These are phyloP conservation scores for Laspeyria flexula DNA, from an alignment of 2,888 invertebrate genomes.

Conservation along the genomic window DNA sequence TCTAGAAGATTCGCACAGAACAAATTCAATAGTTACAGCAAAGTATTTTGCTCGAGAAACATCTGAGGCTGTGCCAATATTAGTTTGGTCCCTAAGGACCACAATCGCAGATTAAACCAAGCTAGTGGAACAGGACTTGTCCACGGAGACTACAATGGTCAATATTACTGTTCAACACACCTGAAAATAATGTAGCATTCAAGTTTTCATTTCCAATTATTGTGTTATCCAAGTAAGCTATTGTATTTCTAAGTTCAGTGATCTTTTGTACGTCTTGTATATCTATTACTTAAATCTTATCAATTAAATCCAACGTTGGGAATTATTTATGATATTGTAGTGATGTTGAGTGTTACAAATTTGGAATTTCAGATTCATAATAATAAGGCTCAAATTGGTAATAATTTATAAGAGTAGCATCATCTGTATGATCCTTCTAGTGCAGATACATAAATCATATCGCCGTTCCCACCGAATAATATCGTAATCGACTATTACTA, in stretches of 20 bases:
- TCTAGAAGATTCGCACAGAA: background rate
- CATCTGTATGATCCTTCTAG: too few relatives aligned
- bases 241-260: slow-evolving; percentile 31
- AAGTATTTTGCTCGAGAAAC: slow-evolving; percentile 14
- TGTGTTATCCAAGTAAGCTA: slow-evolving; percentile 8
- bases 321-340: too few relatives aligned
- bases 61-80: slow-evolving; percentile 30
- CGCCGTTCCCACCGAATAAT: too few relatives aligned
- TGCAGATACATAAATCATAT: too few relatives aligned
- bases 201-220: slow-evolving; percentile 19
- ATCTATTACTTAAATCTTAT: too few relatives aligned
- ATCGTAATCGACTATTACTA: too few relatives aligned
- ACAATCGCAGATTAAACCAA: slow-evolving; percentile 36
- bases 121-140: slow-evolving; percentile 22
- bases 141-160: slow-evolving; percentile 16
- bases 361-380: too few relatives aligned
- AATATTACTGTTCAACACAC: slow-evolving; percentile 25
- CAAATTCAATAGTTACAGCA: slow-evolving; percentile 4
- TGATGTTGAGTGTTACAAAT: too few relatives aligned
- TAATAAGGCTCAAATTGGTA: too few relatives aligned
- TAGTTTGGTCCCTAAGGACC: slow-evolving; percentile 34
- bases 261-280: slow-evolving; percentile 18
- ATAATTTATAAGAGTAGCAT: too few relatives aligned
- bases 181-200: slow-evolving; percentile 18
- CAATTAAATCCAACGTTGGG: too few relatives aligned